Conservation (phyloP, 2,113 vertebrate species). For the Phylloscopus trochilus region DNA sequence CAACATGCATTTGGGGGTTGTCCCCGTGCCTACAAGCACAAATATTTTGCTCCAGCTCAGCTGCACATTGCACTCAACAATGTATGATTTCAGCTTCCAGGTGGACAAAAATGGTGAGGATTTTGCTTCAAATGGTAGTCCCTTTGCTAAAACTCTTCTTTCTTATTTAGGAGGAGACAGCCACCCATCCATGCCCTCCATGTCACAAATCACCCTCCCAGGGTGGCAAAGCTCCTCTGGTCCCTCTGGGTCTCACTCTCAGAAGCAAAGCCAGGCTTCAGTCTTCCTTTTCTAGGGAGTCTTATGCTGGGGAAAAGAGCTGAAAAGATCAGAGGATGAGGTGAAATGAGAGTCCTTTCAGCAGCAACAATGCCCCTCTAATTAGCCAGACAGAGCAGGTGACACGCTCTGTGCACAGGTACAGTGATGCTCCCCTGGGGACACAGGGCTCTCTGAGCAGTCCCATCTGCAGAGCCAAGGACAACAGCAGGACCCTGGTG, state of each 20-base stretch:
- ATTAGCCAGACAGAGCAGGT: neutral
- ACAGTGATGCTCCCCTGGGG: neutral
- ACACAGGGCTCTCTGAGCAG: fast-evolving
- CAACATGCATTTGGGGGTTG: fast-evolving
- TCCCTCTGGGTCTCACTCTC: neutral
- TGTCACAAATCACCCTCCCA: neutral
- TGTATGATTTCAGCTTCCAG: neutral
- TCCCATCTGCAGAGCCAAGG: neutral
- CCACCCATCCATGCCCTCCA: too few relatives aligned
- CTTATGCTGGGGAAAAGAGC: neutral
- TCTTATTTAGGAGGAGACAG: neutral
- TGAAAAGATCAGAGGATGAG: conserved; percentile 6
- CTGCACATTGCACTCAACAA: neutral
- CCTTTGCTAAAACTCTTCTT: neutral
- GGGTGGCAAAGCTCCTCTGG: neutral
- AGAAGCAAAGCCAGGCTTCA: neutral
- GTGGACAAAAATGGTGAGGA: neutral
- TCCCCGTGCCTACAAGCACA: fast-evolving
- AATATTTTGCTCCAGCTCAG: neutral
- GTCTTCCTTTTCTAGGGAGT: neutral
- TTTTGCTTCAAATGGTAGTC: neutral
- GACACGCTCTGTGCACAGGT: neutral
- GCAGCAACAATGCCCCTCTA: neutral
- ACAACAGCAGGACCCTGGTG: neutral
- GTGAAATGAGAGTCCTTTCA: neutral